Evolutionary conservation across 2,113 vertebrate species (phyloP), one percentile per base, ranked within the genome.

Genomic region (Vireo altiloquus): DNA sequence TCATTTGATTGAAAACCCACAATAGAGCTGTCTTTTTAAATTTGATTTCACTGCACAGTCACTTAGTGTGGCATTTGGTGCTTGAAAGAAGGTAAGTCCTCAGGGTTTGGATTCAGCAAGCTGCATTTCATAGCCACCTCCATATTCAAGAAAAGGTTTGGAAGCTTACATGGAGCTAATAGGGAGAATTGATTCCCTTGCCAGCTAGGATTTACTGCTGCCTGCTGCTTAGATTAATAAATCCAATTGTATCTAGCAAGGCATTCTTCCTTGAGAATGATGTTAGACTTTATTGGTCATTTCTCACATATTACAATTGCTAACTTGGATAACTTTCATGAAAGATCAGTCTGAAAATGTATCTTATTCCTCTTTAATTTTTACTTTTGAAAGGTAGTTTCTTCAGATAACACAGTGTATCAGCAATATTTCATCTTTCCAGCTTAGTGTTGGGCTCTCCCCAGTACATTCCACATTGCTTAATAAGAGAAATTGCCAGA

Each of bases 401-500:
- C 42, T 94, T 83, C 72, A 86, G 50, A 66, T 87, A 95, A 86
- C 50, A 19, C 30, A 82, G 46, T 65, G 3, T 50, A 78, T 93
- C 56, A 90, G 76, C 71, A 90, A 66, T 89, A 81, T 93, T 96
- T 93, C 52, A 75, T 86, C 75, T 71, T 94, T 61, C 66, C 30
- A 39, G 25, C 54, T 76, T 89, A 44, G 75, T 68, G 59, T 71
- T 83, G 64, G 74, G 50, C 47, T 92, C 40, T 69, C 24, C 75
- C 35, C 44, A 23, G 28, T 63, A 64, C 22, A 23, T 37, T 72
- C 77, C 65, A 44, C 0, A 1, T 46, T 87, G 52, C 81, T 89
- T 80, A 94, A 89, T 92, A 84, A 78, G 24, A 86, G 76, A 88
- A 94, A 88, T 94, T 94, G 88, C 61, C 69, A 94, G 91, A 94